Base-by-base conservation (phyloP, 2,888 invertebrate genomes). In the Chromoteleia sp. region DNA sequence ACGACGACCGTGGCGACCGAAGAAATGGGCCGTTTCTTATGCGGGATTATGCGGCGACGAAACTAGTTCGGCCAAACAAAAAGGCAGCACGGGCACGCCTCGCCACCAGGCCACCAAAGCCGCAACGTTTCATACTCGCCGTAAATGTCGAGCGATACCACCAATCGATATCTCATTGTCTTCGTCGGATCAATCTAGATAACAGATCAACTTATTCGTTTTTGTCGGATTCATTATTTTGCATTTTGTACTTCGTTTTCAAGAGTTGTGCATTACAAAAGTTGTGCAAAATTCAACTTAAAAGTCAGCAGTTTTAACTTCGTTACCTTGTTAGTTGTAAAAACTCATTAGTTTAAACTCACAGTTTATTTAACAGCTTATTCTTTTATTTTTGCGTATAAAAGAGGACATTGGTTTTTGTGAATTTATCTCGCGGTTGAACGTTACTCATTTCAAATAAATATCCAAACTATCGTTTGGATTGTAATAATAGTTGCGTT, bases 11-110 rank as follows among this genome's bases (percentile, higher is more conserved):
- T 43, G 54, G 58, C 43, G 50, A 68, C 63, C 39, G 65, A 74
- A 75, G 70, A 82, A 82, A 78, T 33, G 65, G 70, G 45, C 65
- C 54, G 70, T 78, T 74, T 75, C 71, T 73, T 48, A 63, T 17
- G 56, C 50, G 41, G 68, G 52, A 76, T 81, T 67, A 61, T 71
- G 74, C 45, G 77, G 61, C 73, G 50, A 81, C 59, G 59, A 58
- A 75, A 81, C 75, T 33, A 65, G 65, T 71, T 41, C 59, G 65
- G 56, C 56, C 67, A 52, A 61, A 61, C 52, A 71, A 73, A 73
- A 61, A 73, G 41, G 21, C 30, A 36, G n/a, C n/a, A n/a, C 54
- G 25, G 29, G 25, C 21, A 50, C 29, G 65, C 15, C 41, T 21
- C 45, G 41, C n/a, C 14, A 4, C 14, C 48, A 48, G 58, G 58